Evolutionary conservation across 2,888 invertebrate genomes (phyloP), one percentile per base, ranked within the genome.

Genomic region (Tyria jacobaeae): DNA sequence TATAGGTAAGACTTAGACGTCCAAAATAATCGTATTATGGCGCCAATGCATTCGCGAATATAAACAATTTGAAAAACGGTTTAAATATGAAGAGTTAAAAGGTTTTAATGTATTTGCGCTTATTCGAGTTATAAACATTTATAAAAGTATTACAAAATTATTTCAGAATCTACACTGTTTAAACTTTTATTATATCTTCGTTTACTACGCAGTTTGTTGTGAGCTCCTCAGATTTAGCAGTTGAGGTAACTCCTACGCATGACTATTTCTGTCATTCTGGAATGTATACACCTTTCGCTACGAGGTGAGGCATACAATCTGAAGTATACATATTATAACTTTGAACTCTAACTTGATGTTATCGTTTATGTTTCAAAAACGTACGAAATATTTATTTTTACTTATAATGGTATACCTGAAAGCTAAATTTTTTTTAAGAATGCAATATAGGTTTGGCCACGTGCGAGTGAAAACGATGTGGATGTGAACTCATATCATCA

Each of bases 271-370:
- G 75, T 67, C 68, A 57, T 64, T 62, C 62, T 51, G 83, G 84
- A 79, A 84, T 85, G 79, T 80, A 73, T 68, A 70, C 85, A 84
- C 82, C 84, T 85, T 82, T 68, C 62, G 52, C 70, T 37, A 50
- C 57, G 66, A 69, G 72, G 76, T 75, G 67, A 74, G 62, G 62
- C 66, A 59, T 68, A 50, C 65, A 49, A 66, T 57, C 53, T 51
- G 53, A 68, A 63, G 68, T 67, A 51, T n/a, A n/a, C n/a, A n/a
- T 59, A 44, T 59, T 54, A 62, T 57, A 24, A 54, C 56, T 56
- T 58, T 58, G n/a, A 55, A 54, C 47, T n/a, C n/a, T 34, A 48
- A 34, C 53, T 31, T 37, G 39, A 25, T 55, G 1, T 44, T 14
- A 9, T 55, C 21, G 21, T 44, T 41, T 21, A 27, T 44, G 15